Conservation (phyloP, 2,797 vertebrate genomes). For the Adelosebastes latens region DNA sequence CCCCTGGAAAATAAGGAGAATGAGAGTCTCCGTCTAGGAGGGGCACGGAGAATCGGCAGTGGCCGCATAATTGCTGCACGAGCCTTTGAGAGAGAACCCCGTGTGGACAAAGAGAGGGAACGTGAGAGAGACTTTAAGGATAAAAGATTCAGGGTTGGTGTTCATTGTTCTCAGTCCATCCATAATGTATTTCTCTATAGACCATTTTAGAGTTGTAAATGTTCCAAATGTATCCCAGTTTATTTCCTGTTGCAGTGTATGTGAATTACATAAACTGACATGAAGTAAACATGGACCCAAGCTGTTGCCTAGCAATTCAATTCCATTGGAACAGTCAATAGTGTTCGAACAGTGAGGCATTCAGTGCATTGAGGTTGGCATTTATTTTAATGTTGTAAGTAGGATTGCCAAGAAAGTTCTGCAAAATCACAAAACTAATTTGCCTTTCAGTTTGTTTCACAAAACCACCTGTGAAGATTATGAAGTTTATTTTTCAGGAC, state of each 20-base stretch:
- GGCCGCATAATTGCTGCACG: slow-evolving; percentile 93
- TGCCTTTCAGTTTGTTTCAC: neutral
- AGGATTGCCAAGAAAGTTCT: neutral
- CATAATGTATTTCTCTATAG: neutral
- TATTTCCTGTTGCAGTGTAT: neutral
- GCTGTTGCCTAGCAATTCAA: too few relatives aligned
- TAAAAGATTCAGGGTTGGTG: slow-evolving; percentile 95
- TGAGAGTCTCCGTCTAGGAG: slow-evolving; percentile 89
- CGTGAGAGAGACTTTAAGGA: slow-evolving; percentile 96
- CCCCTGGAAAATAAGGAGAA: slow-evolving; percentile 94
- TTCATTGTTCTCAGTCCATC: neutral
- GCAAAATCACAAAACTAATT: neutral
- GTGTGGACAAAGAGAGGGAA: slow-evolving; percentile 91
- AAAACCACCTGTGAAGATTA: neutral
- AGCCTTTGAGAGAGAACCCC: slow-evolving; percentile 91
- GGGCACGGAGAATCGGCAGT: slow-evolving; percentile 92
- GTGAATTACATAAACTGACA: neutral
- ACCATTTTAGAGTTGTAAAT: neutral
- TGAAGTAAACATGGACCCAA: neutral
- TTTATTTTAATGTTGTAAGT: neutral
- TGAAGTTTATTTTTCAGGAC: neutral
- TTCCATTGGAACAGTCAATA: too few relatives aligned
- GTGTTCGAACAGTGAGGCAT: neutral
- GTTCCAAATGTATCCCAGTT: neutral
- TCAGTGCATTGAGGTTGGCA: neutral